Base-by-base conservation (phyloP, 2,113 vertebrate genomes). In the Pelvicachromis taeniatus region DNA sequence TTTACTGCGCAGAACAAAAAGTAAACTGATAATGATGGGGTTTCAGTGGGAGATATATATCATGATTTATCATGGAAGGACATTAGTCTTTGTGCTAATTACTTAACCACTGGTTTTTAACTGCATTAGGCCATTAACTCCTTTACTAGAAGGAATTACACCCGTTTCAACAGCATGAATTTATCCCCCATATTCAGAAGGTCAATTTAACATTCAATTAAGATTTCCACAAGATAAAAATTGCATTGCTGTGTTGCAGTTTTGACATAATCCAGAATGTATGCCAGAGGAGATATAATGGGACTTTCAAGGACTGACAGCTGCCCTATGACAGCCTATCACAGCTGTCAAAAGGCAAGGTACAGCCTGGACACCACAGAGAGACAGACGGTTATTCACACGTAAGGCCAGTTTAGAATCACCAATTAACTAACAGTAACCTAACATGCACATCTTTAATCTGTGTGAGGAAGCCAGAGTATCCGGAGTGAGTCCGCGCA, bases 21-120 rank as follows among this genome's bases (percentile, higher is more conserved):
- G 21, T 14, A 13, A 42, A 68, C 2, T 42, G 14, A 68, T 45
- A 70, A 45, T 9, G 65, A 70, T 17, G 13, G 40, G 40, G 40
- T 3, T 70, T 13, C 1, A 16, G 21, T 7, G 40, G 65, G 0
- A 26, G n/a, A 45, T 45, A 0, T 0, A 17, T 16, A 23, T 42
- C 0, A 0, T 42, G 63, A 68, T 26, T 70, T 70, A 26, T 45
- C 1, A 45, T 70, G 63, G 21, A 42, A 16, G 5, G 21, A 26
- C 38, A 26, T 40, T 0, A 40, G 35, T 65, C 33, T 65, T 65
- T 65, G 61, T 40, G 33, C 61, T 65, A 65, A 14, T 65, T 14
- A 65, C n/a, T 65, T 23, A 65, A 63, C 35, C 35, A 9, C 4
- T 0, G 7, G 11, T 40, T 40, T 68, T 40, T 11, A 10, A 10